Conservation (phyloP, 37 sponge, comb jelly and placozoan species). For the Tethya wilhelma region DNA sequence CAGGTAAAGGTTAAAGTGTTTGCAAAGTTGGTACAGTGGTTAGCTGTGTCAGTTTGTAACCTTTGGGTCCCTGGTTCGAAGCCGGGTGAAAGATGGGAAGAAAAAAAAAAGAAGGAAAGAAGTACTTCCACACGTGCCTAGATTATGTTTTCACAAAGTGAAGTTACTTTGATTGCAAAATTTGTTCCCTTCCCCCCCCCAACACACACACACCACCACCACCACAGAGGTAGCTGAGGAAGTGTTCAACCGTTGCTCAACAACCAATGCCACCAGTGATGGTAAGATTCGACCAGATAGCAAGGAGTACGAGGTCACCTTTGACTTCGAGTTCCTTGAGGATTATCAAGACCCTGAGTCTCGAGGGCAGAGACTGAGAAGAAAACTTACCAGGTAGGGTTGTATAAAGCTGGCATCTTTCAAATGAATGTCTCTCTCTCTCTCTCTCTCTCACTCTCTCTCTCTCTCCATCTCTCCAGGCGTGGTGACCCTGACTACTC, state of each 20-base stretch:
- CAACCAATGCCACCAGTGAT: slow-evolving; percentile 68
- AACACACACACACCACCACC: no score
- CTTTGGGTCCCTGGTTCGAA: background rate
- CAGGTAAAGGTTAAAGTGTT: slow-evolving; percentile 47
- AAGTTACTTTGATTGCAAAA: background rate
- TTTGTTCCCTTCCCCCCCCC: background rate
- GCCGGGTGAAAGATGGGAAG: slow-evolving; percentile 12
- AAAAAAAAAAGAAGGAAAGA: slow-evolving; percentile 14
- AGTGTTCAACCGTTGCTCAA: slow-evolving; percentile 83
- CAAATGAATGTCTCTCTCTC: no score
- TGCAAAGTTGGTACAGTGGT: slow-evolving; percentile 2
- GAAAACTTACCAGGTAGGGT: no score
- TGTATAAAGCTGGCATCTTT: no score
- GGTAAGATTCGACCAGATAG: slow-evolving; percentile 47
- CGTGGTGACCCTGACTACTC: background rate
- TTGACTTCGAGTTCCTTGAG: slow-evolving; percentile 80
- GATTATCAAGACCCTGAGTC: no score
- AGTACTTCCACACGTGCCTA: no score
- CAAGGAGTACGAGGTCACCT: slow-evolving; percentile 42
- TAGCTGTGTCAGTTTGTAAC: background rate
- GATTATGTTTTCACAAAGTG: background rate
- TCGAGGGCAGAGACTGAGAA: no score
- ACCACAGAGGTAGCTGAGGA: slow-evolving; percentile 72
- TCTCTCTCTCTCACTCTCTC: slow-evolving; percentile 1
- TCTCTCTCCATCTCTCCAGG: background rate